These are phyloP conservation scores for Seladonia tumulorum DNA, from an alignment of 2,888 invertebrate species.

Conservation along the genomic window DNA sequence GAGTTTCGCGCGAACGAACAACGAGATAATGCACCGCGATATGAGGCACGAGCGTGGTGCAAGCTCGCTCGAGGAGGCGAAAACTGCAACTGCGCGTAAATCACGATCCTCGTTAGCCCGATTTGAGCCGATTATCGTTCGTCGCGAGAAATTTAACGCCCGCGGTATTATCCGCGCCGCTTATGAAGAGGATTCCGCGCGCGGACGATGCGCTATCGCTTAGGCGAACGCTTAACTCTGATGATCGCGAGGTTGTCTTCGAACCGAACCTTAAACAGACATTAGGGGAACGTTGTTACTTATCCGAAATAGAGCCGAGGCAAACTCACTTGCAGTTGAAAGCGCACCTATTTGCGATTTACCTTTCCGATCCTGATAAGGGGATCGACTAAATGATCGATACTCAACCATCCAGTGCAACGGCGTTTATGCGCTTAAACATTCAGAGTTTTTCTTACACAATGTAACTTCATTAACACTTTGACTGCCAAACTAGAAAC, in stretches of 20 bases:
- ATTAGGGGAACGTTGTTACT: not conserved
- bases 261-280: no score
- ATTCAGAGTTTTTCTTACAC: no score
- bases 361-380: no score
- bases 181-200: slow-evolving; percentile 35
- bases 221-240: not conserved
- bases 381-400: no score
- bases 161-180: slow-evolving; percentile 60
- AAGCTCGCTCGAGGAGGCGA: slow-evolving; percentile 39
- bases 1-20: slow-evolving; percentile 21
- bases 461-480: no score
- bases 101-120: slow-evolving; percentile 74
- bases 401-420: no score
- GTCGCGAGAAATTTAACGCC: slow-evolving; percentile 66
- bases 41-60: slow-evolving; percentile 34
- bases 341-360: no score
- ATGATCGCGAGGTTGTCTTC: not conserved
- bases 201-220: slow-evolving; percentile 1
- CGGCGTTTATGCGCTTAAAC: no score
- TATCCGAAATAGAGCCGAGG: no score
- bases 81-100: slow-evolving; percentile 67
- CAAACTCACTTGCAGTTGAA: no score
- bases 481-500: no score
- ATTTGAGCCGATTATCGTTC: slow-evolving; percentile 66
- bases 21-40: slow-evolving; percentile 57